Percentiles rank a stretch among this genome's conserved stretches.
Conservation (phyloP, 1,140 invertebrate species). For the Acromyrmex charruanus region DNA sequence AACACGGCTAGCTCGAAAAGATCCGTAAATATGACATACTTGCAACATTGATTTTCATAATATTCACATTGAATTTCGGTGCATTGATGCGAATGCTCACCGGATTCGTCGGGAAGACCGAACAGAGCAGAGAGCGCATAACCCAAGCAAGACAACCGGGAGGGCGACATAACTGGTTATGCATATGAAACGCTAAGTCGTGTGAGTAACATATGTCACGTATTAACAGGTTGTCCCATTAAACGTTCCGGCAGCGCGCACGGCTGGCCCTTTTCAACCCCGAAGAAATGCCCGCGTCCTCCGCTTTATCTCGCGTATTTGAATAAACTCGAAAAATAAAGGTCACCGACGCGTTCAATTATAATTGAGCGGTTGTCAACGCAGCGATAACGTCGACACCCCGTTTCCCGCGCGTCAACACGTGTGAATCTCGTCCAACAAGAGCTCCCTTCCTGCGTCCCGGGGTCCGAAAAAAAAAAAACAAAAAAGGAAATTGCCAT, state of each 20-base stretch:
- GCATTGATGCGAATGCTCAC: neutral
- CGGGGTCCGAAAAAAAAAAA: neutral
- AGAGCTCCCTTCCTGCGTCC: slow-evolving; percentile 35
- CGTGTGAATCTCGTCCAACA: slow-evolving; percentile 72
- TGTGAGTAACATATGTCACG: slow-evolving; percentile 78
- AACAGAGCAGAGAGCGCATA: slow-evolving; percentile 47
- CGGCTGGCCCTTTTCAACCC: slow-evolving; percentile 36
- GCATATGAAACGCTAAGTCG: slow-evolving; percentile 70
- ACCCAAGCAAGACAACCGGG: slow-evolving; percentile 44
- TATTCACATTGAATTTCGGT: slow-evolving; percentile 39
- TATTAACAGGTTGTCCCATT: slow-evolving; percentile 82
- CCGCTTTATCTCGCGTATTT: slow-evolving; percentile 76
- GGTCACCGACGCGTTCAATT: slow-evolving; percentile 73
- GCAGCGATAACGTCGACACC: slow-evolving; percentile 73
- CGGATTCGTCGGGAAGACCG: slow-evolving; percentile 40
- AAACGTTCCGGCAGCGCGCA: slow-evolving; percentile 78
- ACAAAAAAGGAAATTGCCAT: neutral
- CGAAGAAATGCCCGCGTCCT: slow-evolving; percentile 23
- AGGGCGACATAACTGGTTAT: slow-evolving; percentile 75
- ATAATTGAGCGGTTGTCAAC: slow-evolving; percentile 81
- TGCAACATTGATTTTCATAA: neutral
- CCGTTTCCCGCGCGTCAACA: slow-evolving; percentile 68
- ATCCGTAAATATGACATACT: slow-evolving; percentile 3
- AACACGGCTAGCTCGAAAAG: neutral
- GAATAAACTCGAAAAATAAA: slow-evolving; percentile 77